Evolutionary conservation across 2,888 invertebrate species (phyloP).

Genomic region (Tenthredo distinguenda): DNA sequence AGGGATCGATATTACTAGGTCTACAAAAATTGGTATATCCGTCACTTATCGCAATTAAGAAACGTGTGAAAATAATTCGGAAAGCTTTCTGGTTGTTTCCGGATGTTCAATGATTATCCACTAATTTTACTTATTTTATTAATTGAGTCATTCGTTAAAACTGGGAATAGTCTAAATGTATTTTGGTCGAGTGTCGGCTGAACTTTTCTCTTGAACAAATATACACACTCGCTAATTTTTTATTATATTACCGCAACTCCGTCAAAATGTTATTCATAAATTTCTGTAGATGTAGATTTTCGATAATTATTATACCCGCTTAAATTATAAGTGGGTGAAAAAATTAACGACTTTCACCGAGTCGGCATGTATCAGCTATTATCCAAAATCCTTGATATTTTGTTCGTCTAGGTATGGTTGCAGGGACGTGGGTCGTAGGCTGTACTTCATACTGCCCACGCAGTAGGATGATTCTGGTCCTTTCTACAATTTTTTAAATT

Average conservation of each 20-base stretch:
- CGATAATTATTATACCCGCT: neutral
- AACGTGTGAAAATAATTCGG: neutral
- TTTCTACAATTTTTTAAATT: conserved; percentile 27
- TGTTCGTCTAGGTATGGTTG: conserved; percentile 23
- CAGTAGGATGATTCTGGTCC: conserved; percentile 26
- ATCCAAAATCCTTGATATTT: conserved; percentile 50
- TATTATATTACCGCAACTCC: neutral
- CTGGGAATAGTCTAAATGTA: neutral
- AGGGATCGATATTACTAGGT: neutral
- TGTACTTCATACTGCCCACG: conserved; percentile 19
- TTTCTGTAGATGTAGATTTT: conserved; percentile 1
- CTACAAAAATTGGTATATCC: neutral
- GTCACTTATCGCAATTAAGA: neutral
- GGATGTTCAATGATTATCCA: neutral
- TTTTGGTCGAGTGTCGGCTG: neutral
- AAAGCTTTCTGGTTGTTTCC: neutral
- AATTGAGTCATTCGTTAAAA: neutral
- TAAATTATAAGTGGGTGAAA: conserved; percentile 23
- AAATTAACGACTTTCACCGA: conserved; percentile 41
- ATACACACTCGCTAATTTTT: neutral
- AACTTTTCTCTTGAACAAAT: neutral
- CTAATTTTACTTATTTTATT: no score
- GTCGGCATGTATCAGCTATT: neutral
- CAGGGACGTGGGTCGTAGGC: conserved; percentile 31
- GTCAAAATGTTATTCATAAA: neutral